These are phyloP conservation scores for Phalacrocorax brasilianus DNA, from an alignment of 2,113 vertebrate genomes.

Conservation along the genomic window DNA sequence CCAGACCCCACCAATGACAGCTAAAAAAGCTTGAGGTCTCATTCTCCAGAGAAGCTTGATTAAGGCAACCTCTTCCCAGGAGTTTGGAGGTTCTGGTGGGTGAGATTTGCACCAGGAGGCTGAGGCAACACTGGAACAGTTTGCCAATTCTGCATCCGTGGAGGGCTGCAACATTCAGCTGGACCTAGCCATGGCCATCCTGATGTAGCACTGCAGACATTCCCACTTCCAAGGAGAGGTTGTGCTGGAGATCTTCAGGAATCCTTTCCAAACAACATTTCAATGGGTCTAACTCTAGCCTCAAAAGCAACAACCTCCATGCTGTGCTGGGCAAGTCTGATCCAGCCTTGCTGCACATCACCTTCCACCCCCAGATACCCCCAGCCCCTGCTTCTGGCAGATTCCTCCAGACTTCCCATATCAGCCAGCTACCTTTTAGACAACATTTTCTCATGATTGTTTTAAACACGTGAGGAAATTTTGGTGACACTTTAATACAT, in stretches of 20 bases:
- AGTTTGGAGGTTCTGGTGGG: background rate
- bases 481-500: constrained; percentile 64
- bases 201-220: background rate
- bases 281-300: background rate
- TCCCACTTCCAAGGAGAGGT: background rate
- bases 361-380: background rate
- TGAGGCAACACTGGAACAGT: background rate
- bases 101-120: background rate
- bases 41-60: background rate
- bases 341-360: background rate
- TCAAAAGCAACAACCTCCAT: background rate
- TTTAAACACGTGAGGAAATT: constrained; percentile 46
- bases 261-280: background rate
- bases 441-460: background rate
- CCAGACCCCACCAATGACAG: background rate
- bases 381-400: fast-evolving
- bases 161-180: background rate
- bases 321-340: background rate
- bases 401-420: background rate
- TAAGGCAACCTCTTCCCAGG: background rate
- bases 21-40: background rate
- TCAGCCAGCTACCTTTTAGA: constrained; percentile 16
- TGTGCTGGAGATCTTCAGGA: background rate
- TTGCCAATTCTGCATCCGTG: background rate
- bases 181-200: background rate